Evolutionary conservation across 2,888 invertebrate genomes (phyloP).

Genomic region (Ophioninae sp.): DNA sequence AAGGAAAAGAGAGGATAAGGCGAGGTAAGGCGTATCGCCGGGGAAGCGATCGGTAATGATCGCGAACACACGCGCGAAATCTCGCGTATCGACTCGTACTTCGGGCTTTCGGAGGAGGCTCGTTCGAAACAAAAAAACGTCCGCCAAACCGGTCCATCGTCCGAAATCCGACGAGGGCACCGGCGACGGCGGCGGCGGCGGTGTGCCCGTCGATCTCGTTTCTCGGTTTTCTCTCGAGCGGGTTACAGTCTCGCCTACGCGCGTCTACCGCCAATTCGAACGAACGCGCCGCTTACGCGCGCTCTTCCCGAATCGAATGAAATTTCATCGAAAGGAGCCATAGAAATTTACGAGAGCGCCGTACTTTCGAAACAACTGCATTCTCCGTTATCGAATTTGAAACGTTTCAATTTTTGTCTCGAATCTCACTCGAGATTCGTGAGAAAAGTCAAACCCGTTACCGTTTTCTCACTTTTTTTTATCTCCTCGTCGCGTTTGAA

Average conservation of each 20-base stretch:
- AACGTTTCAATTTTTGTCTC: not conserved
- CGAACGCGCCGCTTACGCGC: constrained; percentile 19
- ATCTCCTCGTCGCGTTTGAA: not conserved
- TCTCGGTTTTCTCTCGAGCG: constrained; percentile 46
- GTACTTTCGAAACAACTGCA: not conserved
- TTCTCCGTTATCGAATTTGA: not conserved
- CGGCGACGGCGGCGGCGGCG: no score
- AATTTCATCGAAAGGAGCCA: constrained; percentile 22
- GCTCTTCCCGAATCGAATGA: constrained; percentile 26
- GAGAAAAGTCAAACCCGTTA: not conserved
- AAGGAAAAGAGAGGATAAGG: no score
- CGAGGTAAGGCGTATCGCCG: no score
- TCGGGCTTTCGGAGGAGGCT: not conserved
- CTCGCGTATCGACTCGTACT: no score
- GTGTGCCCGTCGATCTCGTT: no score
- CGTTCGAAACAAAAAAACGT: not conserved
- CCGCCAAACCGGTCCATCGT: not conserved
- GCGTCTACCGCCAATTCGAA: not conserved
- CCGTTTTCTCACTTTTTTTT: not conserved
- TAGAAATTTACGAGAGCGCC: constrained; percentile 17
- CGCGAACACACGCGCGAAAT: no score
- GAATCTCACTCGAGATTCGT: no score
- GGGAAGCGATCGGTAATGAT: no score
- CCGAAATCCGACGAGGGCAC: not conserved
- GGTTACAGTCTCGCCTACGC: not conserved